These are phyloP conservation scores for Rhagoletis zephyria DNA, from an alignment of 1,140 invertebrate genomes.

Conservation along the genomic window DNA sequence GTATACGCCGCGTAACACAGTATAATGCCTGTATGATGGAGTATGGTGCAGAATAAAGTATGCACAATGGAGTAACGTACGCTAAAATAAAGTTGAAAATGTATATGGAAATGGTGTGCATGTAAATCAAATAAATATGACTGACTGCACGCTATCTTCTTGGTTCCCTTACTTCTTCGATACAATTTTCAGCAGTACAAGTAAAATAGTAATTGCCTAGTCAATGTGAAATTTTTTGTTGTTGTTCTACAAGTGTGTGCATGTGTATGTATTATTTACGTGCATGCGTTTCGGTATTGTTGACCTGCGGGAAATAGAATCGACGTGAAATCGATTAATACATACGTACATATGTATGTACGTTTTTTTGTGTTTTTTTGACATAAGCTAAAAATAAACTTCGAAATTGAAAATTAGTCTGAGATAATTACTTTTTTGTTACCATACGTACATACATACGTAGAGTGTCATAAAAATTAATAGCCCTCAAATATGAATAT, in stretches of 20 bases:
- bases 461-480: no score
- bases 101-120: not conserved
- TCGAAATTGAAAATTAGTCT: no score
- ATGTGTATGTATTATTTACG: not conserved
- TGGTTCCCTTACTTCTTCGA: not conserved
- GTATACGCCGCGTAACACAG: not conserved
- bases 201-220: conserved; percentile 2
- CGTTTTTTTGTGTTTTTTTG: no score
- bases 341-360: no score
- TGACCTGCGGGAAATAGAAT: not conserved
- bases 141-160: not conserved
- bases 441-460: no score
- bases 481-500: no score
- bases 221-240: not conserved
- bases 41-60: not conserved
- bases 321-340: no score
- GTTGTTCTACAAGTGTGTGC: not conserved
- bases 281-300: not conserved
- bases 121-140: not conserved
- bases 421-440: no score
- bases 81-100: conserved; percentile 8
- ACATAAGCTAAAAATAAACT: no score
- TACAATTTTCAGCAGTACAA: not conserved
- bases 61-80: not conserved
- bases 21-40: not conserved